A percentile compares a stretch with the other conserved stretches of the same genome.
These are phyloP conservation scores for Thunnus thynnus DNA, from an alignment of 2,113 vertebrate genomes.

Conservation along the genomic window DNA sequence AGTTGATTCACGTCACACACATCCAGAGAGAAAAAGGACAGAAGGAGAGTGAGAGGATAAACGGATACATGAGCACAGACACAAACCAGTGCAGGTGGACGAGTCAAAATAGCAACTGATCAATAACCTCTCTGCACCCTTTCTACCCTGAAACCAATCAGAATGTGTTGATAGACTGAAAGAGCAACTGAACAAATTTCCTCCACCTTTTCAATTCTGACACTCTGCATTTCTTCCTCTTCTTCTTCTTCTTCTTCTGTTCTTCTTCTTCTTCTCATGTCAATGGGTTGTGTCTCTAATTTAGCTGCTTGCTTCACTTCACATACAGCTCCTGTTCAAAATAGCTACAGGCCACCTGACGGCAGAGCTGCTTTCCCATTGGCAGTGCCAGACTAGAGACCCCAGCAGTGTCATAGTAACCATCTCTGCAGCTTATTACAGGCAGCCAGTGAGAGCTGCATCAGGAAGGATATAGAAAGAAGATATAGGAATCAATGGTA, in stretches of 20 bases:
- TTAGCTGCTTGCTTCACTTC: conserved; percentile 83
- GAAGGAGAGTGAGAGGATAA: neutral
- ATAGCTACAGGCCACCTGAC: conserved; percentile 83
- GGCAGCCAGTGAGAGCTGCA: conserved; percentile 29
- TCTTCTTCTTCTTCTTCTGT: neutral
- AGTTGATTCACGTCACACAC: conserved; percentile 49
- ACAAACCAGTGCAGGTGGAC: neutral
- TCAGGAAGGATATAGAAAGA: conserved; percentile 31
- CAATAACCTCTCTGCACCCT: conserved; percentile 15
- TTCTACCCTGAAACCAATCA: neutral
- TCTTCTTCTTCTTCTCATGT: conserved; percentile 49
- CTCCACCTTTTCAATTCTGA: conserved; percentile 32
- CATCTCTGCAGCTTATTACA: conserved; percentile 61
- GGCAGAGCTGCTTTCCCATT: conserved; percentile 63
- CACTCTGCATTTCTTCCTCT: neutral
- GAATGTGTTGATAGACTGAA: neutral
- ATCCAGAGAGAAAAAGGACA: conserved; percentile 2
- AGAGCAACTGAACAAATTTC: conserved; percentile 2
- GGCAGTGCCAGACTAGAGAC: conserved; percentile 60
- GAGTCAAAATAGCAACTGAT: conserved; percentile 13
- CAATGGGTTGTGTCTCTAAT: conserved; percentile 75
- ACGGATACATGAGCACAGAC: conserved; percentile 10
- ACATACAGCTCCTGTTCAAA: conserved; percentile 82
- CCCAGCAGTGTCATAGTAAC: conserved; percentile 84
- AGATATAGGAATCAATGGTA: conserved; percentile 43